Evolutionary conservation across 2,113 vertebrate species (phyloP), one percentile per base, ranked within the genome.

Genomic region (Serilophus lunatus): DNA sequence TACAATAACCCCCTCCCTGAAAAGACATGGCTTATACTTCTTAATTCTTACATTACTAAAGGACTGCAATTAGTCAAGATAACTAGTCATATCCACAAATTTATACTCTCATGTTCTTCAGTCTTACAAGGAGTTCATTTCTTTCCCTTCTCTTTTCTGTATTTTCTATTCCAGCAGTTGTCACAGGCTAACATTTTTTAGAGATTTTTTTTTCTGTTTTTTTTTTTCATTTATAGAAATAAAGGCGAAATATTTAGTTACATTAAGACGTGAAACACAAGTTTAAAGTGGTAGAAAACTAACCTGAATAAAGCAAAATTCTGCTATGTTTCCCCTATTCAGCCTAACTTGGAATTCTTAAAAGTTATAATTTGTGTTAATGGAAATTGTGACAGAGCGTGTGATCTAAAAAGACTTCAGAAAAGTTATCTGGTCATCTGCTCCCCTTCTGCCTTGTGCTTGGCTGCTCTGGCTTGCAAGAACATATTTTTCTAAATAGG

Each of bases 1-100:
- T 20, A 61, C 2, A 63, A 7, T 2, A 53, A 35, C 4, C 10
- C 1, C 7, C 15, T 53, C 3, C 10, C 6, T 24, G 25, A 75
- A 79, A 90, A 66, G 3, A 0, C 16, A 50, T 2, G 3, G 10
- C 12, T 24, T 4, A 31, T 17, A 10, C 4, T 54, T 71, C 66
- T 47, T 36, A 51, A 70, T 69, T 47, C n/a, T 57, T 36, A 12
- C 4, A 4, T 54, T 79, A 25, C 11, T 29, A 12, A 69, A 86
- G 17, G 18, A 42, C 6, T 31, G 25, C 17, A 84, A 7, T 49
- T 65, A 74, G 26, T 75, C n/a, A 45, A n/a, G 63, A 33, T 26
- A 8, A 12, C 13, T 71, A n/a, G 4, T 69, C 38, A 42, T 44
- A 71, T 6, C 14, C 14, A 64, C 23, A 36, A 54, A 44, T 9